Percentiles rank a stretch among this genome's conserved stretches.
These are phyloP conservation scores for Ctenodactylus gundi DNA, from an alignment of 2,113 vertebrate species.

Conservation along the genomic window DNA sequence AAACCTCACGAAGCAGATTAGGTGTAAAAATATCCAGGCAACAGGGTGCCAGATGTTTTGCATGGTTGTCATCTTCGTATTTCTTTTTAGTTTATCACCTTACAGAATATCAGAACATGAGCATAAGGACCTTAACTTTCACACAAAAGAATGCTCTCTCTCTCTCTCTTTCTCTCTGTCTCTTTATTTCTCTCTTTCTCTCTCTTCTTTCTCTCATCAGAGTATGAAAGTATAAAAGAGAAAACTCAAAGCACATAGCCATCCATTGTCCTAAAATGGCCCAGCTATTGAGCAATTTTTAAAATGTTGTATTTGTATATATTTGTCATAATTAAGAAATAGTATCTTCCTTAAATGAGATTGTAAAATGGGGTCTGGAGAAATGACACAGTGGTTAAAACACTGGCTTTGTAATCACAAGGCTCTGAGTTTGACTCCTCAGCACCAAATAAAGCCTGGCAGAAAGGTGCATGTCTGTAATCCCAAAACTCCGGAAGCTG, in stretches of 20 bases:
- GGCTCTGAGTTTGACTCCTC: no score
- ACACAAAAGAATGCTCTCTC: no score
- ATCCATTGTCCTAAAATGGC: neutral
- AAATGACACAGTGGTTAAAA: no score
- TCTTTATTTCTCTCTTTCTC: no score
- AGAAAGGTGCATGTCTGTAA: no score
- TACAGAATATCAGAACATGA: neutral
- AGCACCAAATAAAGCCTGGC: no score
- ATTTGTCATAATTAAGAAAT: neutral
- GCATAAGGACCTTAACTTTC: no score
- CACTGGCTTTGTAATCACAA: no score
- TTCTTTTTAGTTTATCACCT: constrained; percentile 59
- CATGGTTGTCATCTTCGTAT: constrained; percentile 49
- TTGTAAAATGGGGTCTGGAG: no score
- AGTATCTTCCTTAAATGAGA: neutral
- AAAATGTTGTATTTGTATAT: neutral
- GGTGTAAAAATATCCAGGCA: constrained; percentile 39
- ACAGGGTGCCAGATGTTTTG: constrained; percentile 60
- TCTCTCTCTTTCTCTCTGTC: no score
- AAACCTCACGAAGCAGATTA: neutral
- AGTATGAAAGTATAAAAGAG: neutral
- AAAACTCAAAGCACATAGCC: neutral
- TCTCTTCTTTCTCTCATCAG: no score
- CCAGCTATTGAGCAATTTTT: neutral
- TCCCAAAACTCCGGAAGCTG: no score